Evolutionary conservation across 1,140 invertebrate species (phyloP).

Genomic region (Sipha flava): DNA sequence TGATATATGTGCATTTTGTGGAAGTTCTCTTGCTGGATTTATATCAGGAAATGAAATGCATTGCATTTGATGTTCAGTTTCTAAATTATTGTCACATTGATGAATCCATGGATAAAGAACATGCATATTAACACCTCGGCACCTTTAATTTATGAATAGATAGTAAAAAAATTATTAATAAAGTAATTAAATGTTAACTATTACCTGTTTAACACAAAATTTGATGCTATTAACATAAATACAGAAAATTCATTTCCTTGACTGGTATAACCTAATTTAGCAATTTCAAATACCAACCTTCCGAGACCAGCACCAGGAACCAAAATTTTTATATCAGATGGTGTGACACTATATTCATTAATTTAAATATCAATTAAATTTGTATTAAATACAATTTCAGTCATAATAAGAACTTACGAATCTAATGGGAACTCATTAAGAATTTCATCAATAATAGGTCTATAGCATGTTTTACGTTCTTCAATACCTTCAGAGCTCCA

Average conservation of each 20-base stretch:
- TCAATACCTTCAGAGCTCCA: slow-evolving; percentile 78
- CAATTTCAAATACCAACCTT: slow-evolving; percentile 86
- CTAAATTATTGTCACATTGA: slow-evolving; percentile 82
- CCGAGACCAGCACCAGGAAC: slow-evolving; percentile 93
- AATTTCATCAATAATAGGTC: slow-evolving; percentile 82
- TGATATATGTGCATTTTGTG: slow-evolving; percentile 66
- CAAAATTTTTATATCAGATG: slow-evolving; percentile 59
- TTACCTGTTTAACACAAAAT: slow-evolving; percentile 83
- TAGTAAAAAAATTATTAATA: neutral
- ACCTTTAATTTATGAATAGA: slow-evolving; percentile 45
- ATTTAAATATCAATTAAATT: slow-evolving; percentile 41
- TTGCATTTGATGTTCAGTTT: slow-evolving; percentile 68
- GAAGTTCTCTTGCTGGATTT: slow-evolving; percentile 55
- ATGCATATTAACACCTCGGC: slow-evolving; percentile 50
- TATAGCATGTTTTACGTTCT: slow-evolving; percentile 81
- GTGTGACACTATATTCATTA: neutral
- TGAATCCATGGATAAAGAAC: slow-evolving; percentile 88
- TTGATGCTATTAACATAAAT: slow-evolving; percentile 94
- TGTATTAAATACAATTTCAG: slow-evolving; percentile 39
- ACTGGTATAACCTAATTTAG: slow-evolving; percentile 75
- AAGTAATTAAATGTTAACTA: neutral
- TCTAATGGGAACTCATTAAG: slow-evolving; percentile 60
- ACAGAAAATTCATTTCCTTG: slow-evolving; percentile 97
- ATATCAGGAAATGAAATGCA: slow-evolving; percentile 83
- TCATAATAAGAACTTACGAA: slow-evolving; percentile 39